Evolutionary conservation across 2,113 vertebrate genomes (phyloP).

Genomic region (Phaethon lepturus): DNA sequence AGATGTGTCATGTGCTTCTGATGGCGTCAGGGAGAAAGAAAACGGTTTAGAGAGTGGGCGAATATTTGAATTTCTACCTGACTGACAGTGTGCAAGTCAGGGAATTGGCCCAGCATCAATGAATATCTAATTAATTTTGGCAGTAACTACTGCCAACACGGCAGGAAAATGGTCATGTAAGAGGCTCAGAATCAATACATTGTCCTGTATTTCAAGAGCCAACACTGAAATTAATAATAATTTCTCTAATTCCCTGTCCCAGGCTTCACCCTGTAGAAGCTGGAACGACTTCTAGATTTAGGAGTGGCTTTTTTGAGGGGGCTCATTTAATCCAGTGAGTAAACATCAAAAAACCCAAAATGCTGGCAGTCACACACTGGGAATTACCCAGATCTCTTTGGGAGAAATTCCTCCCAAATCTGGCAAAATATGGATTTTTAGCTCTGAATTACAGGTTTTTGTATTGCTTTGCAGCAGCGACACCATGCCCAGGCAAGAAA

Average conservation of each 20-base stretch:
- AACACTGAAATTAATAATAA: not conserved
- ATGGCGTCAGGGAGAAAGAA: constrained; percentile 20
- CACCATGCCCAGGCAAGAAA: not conserved
- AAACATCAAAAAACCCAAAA: not conserved
- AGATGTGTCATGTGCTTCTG: constrained; percentile 16
- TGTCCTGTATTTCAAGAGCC: not conserved
- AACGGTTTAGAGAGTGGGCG: constrained; percentile 13
- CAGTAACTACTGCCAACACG: not conserved
- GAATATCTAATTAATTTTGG: constrained; percentile 20
- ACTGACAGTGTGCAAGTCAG: constrained; percentile 26
- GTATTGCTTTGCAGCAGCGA: not conserved
- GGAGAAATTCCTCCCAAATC: not conserved
- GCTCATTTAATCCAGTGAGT: not conserved
- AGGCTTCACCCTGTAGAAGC: not conserved
- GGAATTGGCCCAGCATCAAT: constrained; percentile 30
- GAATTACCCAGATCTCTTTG: not conserved
- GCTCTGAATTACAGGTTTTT: not conserved
- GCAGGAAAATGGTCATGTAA: not conserved
- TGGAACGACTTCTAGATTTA: not conserved
- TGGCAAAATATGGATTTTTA: not conserved
- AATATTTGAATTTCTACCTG: constrained; percentile 63
- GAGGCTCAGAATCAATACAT: not conserved
- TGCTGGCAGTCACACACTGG: not conserved
- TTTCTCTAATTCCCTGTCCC: not conserved
- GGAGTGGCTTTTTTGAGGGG: fast-evolving